Evolutionary conservation across 2,113 vertebrate species (phyloP).

Genomic region (Charadrius vociferus): DNA sequence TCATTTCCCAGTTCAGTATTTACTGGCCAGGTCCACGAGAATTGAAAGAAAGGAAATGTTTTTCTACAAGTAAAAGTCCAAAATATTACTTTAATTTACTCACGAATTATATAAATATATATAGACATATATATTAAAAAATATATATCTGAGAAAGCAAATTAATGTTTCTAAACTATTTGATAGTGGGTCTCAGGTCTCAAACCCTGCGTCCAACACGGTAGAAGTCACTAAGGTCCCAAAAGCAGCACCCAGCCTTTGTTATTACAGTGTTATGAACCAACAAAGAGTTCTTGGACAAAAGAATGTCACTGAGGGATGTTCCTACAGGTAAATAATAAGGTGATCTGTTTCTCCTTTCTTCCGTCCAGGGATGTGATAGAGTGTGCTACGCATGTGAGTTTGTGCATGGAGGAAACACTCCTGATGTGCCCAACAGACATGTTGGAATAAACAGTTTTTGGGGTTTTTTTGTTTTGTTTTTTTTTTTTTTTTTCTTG

Average conservation of each 20-base stretch:
- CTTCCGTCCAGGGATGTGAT: neutral
- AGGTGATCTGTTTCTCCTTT: neutral
- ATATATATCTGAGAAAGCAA: neutral
- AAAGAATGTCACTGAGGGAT: rapidly evolving
- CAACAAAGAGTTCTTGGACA: neutral
- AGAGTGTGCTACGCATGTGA: neutral
- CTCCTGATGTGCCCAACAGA: neutral
- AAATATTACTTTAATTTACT: neutral
- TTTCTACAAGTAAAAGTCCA: neutral
- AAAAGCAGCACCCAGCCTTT: neutral
- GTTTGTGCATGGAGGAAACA: neutral
- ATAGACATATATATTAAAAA: neutral
- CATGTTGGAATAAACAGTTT: rapidly evolving
- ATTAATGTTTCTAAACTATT: neutral
- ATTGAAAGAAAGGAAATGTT: neutral
- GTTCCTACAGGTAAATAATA: neutral
- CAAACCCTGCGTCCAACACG: rapidly evolving
- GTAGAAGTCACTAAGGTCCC: neutral
- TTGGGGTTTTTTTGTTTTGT: too few relatives aligned
- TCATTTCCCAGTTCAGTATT: neutral
- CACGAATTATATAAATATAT: neutral
- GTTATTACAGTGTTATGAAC: neutral
- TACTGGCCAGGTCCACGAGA: neutral
- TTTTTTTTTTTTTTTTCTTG: neutral
- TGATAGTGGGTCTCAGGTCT: neutral